phyloP scores from a whole-genome alignment of 2,113 vertebrate species.

The Sciurus niger region DNA sequence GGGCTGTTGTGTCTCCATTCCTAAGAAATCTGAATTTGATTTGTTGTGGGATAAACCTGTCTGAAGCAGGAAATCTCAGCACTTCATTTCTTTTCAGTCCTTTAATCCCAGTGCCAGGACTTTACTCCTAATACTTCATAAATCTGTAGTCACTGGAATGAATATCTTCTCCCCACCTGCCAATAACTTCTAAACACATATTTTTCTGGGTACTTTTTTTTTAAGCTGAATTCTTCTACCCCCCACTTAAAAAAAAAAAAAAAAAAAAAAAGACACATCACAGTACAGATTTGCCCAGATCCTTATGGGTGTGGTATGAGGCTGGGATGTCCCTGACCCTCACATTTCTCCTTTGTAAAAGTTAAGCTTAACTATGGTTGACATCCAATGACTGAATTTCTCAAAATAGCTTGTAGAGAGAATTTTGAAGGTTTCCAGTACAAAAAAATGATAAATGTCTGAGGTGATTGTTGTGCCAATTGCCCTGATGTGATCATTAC shows the following conservation, averaged over 20 bases:
- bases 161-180: slow-evolving; percentile 5
- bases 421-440: not conserved
- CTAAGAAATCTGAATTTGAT: slow-evolving; percentile 2
- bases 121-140: not conserved
- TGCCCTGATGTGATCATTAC: not conserved
- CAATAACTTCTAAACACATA: not conserved
- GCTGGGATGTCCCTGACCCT: not conserved
- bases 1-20: not conserved
- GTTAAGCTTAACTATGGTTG: not conserved
- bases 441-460: not conserved
- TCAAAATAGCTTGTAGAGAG: not conserved
- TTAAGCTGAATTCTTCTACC: not conserved
- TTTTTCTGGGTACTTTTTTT: not conserved
- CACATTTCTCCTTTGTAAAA: not conserved
- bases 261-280: too few species aligned
- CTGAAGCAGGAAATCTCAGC: slow-evolving; percentile 11
- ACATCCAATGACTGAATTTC: not conserved
- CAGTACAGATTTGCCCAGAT: not conserved
- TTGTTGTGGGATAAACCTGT: slow-evolving; percentile 67
- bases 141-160: slow-evolving; percentile 34
- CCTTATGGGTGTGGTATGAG: not conserved
- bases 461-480: too few species aligned
- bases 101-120: slow-evolving; percentile 34
- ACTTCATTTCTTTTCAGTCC: slow-evolving; percentile 33
- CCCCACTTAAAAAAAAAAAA: not conserved